phyloP scores from a whole-genome alignment of 2,888 invertebrate species.

The Erebia aethiops region DNA sequence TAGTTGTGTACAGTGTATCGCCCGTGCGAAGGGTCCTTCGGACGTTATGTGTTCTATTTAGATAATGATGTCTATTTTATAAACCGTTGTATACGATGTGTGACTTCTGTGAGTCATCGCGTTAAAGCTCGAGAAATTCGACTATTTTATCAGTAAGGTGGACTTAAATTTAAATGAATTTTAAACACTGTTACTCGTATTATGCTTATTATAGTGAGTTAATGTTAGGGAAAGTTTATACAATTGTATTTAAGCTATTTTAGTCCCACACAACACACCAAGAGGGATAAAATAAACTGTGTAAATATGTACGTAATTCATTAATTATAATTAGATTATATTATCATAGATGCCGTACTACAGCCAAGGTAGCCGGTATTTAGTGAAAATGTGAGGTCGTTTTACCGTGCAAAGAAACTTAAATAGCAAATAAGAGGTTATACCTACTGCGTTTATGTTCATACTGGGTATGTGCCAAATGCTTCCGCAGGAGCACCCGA shows the following conservation, averaged over 20 bases:
- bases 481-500: slow-evolving; percentile 68
- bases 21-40: slow-evolving; percentile 43
- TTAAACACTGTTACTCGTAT: slow-evolving; percentile 80
- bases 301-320: slow-evolving; percentile 65
- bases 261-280: slow-evolving; percentile 63
- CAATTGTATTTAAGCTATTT: slow-evolving; percentile 72
- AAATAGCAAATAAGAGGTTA: slow-evolving; percentile 47
- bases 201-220: slow-evolving; percentile 78
- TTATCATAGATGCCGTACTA: slow-evolving; percentile 47
- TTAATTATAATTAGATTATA: slow-evolving; percentile 53
- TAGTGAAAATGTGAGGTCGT: slow-evolving; percentile 47
- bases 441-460: slow-evolving; percentile 59
- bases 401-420: slow-evolving; percentile 53
- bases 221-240: slow-evolving; percentile 78
- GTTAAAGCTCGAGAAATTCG: slow-evolving; percentile 66
- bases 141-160: slow-evolving; percentile 69
- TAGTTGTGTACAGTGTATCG: slow-evolving; percentile 49
- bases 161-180: slow-evolving; percentile 74
- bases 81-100: slow-evolving; percentile 82
- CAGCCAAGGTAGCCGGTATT: slow-evolving; percentile 41
- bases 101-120: slow-evolving; percentile 74
- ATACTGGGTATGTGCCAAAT: slow-evolving; percentile 79
- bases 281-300: slow-evolving; percentile 51
- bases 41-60: slow-evolving; percentile 64
- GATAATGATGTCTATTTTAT: slow-evolving; percentile 74